Conservation (phyloP, 2,113 vertebrate species). For the Oenanthe melanoleuca region DNA sequence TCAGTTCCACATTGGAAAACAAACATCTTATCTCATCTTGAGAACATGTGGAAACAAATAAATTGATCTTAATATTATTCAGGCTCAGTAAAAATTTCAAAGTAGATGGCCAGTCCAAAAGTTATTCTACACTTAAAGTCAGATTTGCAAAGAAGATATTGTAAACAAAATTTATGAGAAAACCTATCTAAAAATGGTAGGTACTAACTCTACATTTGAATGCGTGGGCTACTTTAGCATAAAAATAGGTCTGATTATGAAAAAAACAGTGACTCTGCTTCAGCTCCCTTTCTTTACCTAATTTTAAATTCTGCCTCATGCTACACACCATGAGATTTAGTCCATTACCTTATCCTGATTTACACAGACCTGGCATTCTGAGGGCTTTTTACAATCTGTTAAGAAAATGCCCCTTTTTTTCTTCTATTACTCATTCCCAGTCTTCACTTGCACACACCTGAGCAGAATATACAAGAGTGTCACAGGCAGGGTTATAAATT, state of each 20-base stretch:
- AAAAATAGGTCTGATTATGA: background rate
- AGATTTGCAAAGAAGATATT: background rate
- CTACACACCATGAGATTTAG: background rate
- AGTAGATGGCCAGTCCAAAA: background rate
- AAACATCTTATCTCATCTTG: background rate
- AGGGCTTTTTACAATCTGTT: background rate
- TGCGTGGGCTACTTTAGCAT: background rate
- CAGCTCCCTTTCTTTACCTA: background rate
- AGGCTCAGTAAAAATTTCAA: background rate
- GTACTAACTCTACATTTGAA: background rate
- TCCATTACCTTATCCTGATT: background rate
- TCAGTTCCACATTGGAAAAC: background rate
- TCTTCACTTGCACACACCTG: background rate
- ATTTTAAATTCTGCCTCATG: background rate
- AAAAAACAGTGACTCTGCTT: background rate
- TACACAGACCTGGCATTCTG: background rate
- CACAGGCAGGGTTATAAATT: conserved; percentile 7
- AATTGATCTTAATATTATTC: background rate
- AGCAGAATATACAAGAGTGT: background rate
- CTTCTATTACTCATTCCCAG: background rate
- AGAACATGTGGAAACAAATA: background rate
- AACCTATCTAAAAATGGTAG: background rate
- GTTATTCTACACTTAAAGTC: background rate
- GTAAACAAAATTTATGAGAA: background rate
- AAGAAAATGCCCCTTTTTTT: background rate